These are phyloP conservation scores for Zhengitettix transpicula DNA, from an alignment of 2,888 invertebrate genomes.

Conservation along the genomic window DNA sequence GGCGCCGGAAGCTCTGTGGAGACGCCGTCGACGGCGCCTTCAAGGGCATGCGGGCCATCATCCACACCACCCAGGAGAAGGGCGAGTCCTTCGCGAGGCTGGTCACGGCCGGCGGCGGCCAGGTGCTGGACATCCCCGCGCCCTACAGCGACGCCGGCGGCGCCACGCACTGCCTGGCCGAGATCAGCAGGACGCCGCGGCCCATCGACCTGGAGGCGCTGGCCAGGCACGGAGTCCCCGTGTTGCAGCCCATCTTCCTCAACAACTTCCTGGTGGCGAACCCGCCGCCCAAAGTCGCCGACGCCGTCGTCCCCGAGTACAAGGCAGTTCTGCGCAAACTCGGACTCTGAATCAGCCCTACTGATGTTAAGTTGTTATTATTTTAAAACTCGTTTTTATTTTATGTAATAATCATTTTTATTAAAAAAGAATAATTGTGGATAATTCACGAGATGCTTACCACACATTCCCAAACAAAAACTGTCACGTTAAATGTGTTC, in stretches of 20 bases:
- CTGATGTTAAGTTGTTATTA: no score
- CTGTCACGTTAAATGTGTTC: no score
- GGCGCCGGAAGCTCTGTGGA: slow-evolving; percentile 41
- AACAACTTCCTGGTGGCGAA: slow-evolving; percentile 33
- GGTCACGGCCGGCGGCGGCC: slow-evolving; percentile 61
- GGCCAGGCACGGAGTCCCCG: slow-evolving; percentile 35
- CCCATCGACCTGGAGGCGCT: slow-evolving; percentile 38
- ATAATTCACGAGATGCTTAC: no score
- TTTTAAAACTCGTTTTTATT: no score
- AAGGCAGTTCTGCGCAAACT: not conserved
- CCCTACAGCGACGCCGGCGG: slow-evolving; percentile 33
- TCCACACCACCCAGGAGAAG: slow-evolving; percentile 41
- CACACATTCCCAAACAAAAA: no score
- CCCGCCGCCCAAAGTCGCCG: slow-evolving; percentile 2
- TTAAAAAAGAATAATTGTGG: no score
- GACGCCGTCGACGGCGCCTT: slow-evolving; percentile 31
- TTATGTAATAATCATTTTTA: no score
- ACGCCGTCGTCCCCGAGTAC: slow-evolving; percentile 6
- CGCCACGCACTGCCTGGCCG: slow-evolving; percentile 57
- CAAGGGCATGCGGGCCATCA: slow-evolving; percentile 31
- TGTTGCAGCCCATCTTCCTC: slow-evolving; percentile 45
- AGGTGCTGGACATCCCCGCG: slow-evolving; percentile 34
- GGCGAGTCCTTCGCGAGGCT: slow-evolving; percentile 48
- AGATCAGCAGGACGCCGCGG: slow-evolving; percentile 31
- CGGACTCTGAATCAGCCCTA: no score